Evolutionary conservation across 2,113 vertebrate species (phyloP).

Genomic region (Urocolius indicus): DNA sequence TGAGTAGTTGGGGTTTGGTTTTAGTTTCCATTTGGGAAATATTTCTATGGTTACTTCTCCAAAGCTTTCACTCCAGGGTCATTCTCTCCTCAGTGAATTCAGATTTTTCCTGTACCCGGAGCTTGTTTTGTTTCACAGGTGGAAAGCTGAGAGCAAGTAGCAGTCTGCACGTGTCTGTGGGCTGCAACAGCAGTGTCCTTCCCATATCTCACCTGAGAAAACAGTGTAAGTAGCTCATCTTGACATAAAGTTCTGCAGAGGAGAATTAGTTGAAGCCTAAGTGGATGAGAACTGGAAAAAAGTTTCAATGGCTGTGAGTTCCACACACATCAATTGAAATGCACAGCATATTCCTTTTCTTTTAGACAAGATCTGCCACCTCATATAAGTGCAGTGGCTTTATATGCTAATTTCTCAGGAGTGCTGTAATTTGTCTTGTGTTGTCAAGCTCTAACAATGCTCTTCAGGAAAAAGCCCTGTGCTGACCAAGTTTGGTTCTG

Average conservation of each 20-base stretch:
- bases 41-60: background rate
- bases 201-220: background rate
- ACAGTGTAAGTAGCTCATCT: rapidly evolving
- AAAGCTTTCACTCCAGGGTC: background rate
- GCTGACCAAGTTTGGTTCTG: background rate
- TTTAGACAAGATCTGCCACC: background rate
- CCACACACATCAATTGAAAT: background rate
- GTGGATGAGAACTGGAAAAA: background rate
- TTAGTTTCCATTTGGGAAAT: background rate
- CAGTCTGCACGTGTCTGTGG: background rate
- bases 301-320: background rate
- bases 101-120: background rate
- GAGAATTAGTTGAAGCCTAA: background rate
- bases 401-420: background rate
- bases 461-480: background rate
- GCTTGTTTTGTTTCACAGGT: background rate
- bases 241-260: background rate
- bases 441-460: background rate
- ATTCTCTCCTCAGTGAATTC: background rate
- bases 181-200: background rate
- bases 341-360: background rate
- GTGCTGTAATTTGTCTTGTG: background rate
- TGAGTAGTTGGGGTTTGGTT: too few relatives aligned
- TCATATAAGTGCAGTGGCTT: background rate
- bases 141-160: background rate